A percentile compares a stretch with the other conserved stretches of the same genome.
These are phyloP conservation scores for Xenotilapia longispinis DNA, from an alignment of 2,113 vertebrate species.

Conservation along the genomic window DNA sequence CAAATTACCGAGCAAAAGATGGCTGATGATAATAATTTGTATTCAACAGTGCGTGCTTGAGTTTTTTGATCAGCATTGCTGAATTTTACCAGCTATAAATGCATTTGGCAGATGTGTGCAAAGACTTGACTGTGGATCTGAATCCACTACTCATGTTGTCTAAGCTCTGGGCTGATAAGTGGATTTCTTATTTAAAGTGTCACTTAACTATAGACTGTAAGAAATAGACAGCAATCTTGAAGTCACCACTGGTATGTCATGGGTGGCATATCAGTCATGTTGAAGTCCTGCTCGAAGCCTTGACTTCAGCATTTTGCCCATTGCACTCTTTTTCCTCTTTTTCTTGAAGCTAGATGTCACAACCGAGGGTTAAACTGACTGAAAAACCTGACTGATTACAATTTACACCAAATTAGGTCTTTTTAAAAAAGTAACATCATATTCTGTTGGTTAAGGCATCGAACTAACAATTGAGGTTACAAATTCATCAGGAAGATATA, in stretches of 20 bases:
- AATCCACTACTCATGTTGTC: background rate
- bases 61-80: background rate
- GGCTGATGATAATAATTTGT: background rate
- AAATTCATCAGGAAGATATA: background rate
- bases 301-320: background rate
- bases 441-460: background rate
- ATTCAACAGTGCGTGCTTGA: background rate
- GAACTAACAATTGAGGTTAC: background rate
- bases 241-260: background rate
- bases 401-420: background rate
- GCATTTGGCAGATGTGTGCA: background rate
- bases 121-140: background rate
- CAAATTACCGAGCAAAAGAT: background rate
- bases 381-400: background rate
- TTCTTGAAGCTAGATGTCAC: background rate
- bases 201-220: background rate
- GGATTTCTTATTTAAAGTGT: background rate
- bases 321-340: background rate
- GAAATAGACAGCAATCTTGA: background rate
- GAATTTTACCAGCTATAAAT: background rate
- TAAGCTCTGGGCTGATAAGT: background rate
- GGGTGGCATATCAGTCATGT: background rate
- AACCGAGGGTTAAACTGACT: background rate
- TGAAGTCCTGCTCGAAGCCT: background rate
- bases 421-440: background rate